Conservation (phyloP, 1,140 invertebrate genomes). For the Uloborus diversus region DNA sequence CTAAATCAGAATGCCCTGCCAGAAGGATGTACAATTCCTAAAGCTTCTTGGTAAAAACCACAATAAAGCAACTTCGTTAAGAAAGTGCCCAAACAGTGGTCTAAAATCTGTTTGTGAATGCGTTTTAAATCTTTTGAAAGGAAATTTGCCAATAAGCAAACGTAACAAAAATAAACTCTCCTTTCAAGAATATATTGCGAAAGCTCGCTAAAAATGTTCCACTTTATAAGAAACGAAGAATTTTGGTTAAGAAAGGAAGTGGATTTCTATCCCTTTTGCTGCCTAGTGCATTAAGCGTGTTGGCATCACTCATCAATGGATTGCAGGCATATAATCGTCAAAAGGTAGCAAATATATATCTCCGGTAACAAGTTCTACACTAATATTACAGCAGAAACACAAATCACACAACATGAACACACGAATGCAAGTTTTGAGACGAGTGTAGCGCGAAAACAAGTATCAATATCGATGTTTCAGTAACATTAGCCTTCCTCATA, state of each 20-base stretch:
- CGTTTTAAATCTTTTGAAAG: slow-evolving; percentile 1
- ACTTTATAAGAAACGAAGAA: not conserved
- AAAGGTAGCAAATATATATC: no score
- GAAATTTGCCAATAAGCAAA: slow-evolving; percentile 4
- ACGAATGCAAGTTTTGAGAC: no score
- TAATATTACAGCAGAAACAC: no score
- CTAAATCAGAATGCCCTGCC: not conserved
- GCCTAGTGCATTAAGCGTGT: not conserved
- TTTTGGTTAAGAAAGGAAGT: not conserved
- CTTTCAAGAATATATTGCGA: not conserved
- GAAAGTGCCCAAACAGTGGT: not conserved
- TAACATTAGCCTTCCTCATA: no score
- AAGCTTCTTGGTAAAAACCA: not conserved
- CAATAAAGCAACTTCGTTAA: not conserved
- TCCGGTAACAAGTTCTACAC: no score
- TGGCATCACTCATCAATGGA: slow-evolving; percentile 11
- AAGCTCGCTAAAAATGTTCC: not conserved
- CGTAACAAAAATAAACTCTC: not conserved
- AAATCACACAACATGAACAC: no score
- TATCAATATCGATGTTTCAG: no score
- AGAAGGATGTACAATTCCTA: not conserved
- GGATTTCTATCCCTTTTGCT: slow-evolving; percentile 6
- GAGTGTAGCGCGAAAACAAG: no score
- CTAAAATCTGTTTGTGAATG: slow-evolving; percentile 37
- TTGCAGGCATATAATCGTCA: no score